These are phyloP conservation scores for Xiphophorus maculatus DNA, from an alignment of 2,113 vertebrate genomes.

Conservation along the genomic window DNA sequence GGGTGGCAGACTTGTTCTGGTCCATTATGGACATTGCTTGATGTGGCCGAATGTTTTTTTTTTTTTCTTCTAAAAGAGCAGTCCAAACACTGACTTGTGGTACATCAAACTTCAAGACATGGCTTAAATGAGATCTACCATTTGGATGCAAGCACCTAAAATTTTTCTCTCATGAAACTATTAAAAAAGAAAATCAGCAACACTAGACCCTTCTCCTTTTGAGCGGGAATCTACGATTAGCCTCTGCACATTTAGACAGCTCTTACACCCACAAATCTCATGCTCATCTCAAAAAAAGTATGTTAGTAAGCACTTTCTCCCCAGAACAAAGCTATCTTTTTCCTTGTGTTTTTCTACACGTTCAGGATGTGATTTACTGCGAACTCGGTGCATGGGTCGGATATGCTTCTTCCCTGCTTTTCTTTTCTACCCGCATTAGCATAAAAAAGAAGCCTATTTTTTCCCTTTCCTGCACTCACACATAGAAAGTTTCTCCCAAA, in stretches of 20 bases:
- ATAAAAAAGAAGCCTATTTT: conserved; percentile 25
- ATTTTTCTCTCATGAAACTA: neutral
- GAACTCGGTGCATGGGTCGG: conserved; percentile 21
- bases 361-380: conserved; percentile 42
- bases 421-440: conserved; percentile 34
- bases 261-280: conserved; percentile 40
- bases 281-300: conserved; percentile 42
- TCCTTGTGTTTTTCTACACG: conserved; percentile 33
- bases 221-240: conserved; percentile 15
- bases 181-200: conserved; percentile 2
- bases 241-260: conserved; percentile 33
- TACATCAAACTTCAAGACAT: neutral
- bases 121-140: neutral
- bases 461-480: conserved; percentile 9
- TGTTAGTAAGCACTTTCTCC: conserved; percentile 27
- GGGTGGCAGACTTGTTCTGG: conserved; percentile 18
- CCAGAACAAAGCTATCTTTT: conserved; percentile 22
- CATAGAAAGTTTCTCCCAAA: conserved; percentile 43
- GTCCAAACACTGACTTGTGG: neutral
- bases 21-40: conserved; percentile 23
- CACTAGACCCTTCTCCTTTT: neutral
- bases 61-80: neutral
- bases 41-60: conserved; percentile 25
- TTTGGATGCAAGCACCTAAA: conserved; percentile 12
- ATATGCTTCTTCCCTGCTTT: conserved; percentile 13